Percentiles rank a stretch among this genome's conserved stretches.
Conservation (phyloP, 2,113 vertebrate genomes). For the Choloepus hoffmanni region DNA sequence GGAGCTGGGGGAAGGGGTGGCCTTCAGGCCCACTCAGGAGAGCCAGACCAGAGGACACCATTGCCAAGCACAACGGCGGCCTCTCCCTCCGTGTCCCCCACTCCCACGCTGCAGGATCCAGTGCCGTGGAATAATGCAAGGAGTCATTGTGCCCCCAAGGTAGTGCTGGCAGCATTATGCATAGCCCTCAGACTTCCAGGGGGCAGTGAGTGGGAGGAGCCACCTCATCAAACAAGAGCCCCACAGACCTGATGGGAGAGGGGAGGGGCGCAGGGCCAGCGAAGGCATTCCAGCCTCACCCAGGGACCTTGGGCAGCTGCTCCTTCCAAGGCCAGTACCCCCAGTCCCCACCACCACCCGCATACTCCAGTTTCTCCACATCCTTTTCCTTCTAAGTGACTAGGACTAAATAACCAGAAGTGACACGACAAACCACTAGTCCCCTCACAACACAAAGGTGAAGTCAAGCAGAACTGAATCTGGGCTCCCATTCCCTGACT, state of each 20-base stretch:
- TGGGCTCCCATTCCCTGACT: accelerated
- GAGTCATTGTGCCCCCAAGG: slow-evolving; percentile 85
- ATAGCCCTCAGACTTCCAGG: slow-evolving; percentile 84
- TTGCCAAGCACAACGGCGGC: not conserved
- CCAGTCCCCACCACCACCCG: not conserved
- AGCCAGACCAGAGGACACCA: not conserved
- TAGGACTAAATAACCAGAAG: not conserved
- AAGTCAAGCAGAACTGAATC: no score
- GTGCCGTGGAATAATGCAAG: slow-evolving; percentile 84
- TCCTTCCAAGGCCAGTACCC: not conserved
- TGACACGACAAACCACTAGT: not conserved
- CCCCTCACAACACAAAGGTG: no score
- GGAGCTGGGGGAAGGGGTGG: not conserved
- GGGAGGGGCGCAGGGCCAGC: not conserved
- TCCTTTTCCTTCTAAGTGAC: not conserved
- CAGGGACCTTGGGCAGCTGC: not conserved
- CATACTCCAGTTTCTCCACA: not conserved
- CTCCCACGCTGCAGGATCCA: slow-evolving; percentile 62
- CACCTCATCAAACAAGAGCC: not conserved
- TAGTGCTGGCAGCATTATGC: slow-evolving; percentile 85
- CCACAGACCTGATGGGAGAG: not conserved
- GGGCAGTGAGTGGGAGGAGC: slow-evolving; percentile 43
- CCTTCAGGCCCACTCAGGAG: no score
- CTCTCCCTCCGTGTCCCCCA: slow-evolving; percentile 52
- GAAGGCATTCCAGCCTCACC: not conserved